Percentiles rank a stretch among this genome's conserved stretches.
These are phyloP conservation scores for Micrasema longulum DNA, from an alignment of 1,140 invertebrate species.

Conservation along the genomic window DNA sequence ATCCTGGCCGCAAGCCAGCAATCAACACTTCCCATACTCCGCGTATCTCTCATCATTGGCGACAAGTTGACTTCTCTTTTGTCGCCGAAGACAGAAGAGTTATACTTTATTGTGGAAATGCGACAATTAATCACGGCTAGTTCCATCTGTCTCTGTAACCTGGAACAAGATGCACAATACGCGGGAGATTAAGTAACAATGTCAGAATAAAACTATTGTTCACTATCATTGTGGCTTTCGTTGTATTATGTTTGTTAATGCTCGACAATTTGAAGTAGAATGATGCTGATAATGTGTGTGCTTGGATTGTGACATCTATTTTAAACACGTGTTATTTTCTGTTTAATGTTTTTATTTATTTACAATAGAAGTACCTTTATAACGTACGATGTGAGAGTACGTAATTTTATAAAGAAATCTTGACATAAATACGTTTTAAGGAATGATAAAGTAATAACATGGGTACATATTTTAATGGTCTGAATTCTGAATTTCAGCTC, in stretches of 20 bases:
- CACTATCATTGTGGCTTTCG: background rate
- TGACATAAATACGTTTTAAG: too few relatives aligned
- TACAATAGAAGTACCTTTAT: too few relatives aligned
- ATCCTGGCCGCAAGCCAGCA: constrained; percentile 35
- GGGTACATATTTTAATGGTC: too few relatives aligned
- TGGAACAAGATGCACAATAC: constrained; percentile 13
- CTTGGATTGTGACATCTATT: background rate
- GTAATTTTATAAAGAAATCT: too few relatives aligned
- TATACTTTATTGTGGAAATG: constrained; percentile 35
- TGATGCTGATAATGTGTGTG: background rate
- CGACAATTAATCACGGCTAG: constrained; percentile 40
- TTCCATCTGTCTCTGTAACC: constrained; percentile 17
- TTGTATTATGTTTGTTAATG: constrained; percentile 1
- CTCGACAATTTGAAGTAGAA: background rate
- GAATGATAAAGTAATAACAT: too few relatives aligned
- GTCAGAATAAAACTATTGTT: background rate
- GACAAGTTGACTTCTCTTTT: constrained; percentile 28
- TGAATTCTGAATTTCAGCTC: too few relatives aligned
- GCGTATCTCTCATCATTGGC: constrained; percentile 30
- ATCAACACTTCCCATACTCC: constrained; percentile 20
- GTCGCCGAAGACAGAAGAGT: constrained; percentile 8
- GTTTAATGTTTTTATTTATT: too few relatives aligned
- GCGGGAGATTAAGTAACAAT: constrained; percentile 5
- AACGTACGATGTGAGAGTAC: too few relatives aligned
- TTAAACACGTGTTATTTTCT: background rate